These are phyloP conservation scores for Globia sparganii DNA, from an alignment of 2,888 invertebrate genomes.

Conservation along the genomic window DNA sequence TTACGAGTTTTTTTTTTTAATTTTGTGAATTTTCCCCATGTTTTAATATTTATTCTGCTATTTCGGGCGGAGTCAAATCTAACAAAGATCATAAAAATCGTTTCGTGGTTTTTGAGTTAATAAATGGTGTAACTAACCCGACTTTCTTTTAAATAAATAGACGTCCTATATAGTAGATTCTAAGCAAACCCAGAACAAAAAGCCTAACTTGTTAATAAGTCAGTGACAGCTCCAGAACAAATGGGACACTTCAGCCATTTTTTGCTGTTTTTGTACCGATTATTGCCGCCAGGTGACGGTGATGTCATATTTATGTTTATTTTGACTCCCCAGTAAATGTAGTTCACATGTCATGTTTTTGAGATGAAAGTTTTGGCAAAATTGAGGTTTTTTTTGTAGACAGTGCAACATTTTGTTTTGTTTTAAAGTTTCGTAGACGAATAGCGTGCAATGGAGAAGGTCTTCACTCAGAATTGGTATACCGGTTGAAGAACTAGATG, in stretches of 20 bases:
- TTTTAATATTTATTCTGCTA: no score
- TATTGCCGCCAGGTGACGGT: constrained; percentile 20
- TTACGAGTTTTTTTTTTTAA: no score
- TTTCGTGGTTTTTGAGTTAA: no score
- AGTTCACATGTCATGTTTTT: constrained; percentile 6
- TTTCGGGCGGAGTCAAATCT: no score
- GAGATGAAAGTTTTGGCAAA: background rate
- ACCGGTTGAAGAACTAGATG: background rate
- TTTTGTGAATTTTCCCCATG: no score
- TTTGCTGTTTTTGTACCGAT: constrained; percentile 3
- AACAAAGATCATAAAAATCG: no score
- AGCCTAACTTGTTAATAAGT: background rate
- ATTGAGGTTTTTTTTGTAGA: background rate
- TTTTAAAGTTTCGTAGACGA: no score
- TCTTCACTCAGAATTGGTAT: background rate
- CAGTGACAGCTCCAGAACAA: background rate
- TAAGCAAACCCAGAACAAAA: background rate
- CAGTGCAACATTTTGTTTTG: background rate
- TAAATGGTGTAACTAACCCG: no score
- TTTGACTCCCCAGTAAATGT: constrained; percentile 2
- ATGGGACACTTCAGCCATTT: background rate
- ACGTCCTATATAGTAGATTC: no score
- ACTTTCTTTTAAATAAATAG: no score
- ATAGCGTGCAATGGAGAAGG: background rate
- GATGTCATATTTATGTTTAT: constrained; percentile 20